These are phyloP conservation scores for Psilopogon haemacephalus DNA, from an alignment of 2,113 vertebrate genomes.

Conservation along the genomic window DNA sequence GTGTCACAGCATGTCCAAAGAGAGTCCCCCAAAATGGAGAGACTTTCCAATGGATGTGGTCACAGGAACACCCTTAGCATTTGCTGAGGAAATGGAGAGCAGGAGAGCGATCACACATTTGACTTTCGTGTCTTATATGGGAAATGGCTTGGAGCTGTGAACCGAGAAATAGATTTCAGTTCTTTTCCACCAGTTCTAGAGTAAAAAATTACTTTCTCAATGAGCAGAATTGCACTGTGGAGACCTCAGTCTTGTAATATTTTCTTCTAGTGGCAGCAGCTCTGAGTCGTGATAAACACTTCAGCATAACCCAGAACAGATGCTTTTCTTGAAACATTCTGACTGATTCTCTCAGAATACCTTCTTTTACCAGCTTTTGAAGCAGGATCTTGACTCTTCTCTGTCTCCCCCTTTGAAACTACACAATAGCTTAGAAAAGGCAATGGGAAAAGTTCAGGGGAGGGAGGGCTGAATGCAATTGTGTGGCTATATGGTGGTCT, in stretches of 20 bases:
- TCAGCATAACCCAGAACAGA: neutral
- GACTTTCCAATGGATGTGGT: accelerated
- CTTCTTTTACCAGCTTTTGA: neutral
- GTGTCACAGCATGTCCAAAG: neutral
- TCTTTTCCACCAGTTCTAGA: neutral
- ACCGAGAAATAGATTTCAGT: neutral
- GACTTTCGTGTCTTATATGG: neutral
- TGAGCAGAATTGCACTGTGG: neutral
- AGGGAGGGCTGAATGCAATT: neutral
- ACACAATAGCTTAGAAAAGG: neutral
- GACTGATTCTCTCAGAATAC: neutral
- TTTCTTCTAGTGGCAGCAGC: neutral
- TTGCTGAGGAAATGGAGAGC: neutral
- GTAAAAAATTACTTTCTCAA: neutral
- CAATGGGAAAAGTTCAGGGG: neutral
- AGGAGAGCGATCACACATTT: neutral
- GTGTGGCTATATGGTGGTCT: neutral
- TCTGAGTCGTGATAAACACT: neutral
- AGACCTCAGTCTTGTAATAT: neutral
- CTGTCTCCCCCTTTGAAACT: neutral
- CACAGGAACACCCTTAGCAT: neutral
- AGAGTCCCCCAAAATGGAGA: neutral
- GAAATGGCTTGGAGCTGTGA: neutral
- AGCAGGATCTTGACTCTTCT: neutral
- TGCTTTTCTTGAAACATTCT: neutral